Base-by-base conservation (phyloP, 1,140 invertebrate genomes). In the Trichonephila clavata region DNA sequence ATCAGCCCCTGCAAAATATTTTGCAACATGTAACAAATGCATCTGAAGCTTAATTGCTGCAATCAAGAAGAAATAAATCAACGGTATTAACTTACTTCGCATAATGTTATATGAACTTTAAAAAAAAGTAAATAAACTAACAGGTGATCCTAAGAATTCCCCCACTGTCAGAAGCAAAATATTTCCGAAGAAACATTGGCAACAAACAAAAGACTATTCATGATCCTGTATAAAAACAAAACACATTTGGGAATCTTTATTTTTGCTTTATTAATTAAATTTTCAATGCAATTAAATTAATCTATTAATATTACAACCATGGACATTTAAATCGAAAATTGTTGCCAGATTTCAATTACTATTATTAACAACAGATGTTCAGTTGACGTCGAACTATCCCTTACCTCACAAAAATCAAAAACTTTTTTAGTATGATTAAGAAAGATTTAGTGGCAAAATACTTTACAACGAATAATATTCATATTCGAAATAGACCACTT, bases 41-140 rank as follows among this genome's bases (percentile, higher is more conserved):
- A 68, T 68, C 14, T 68, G 65, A 68, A 24, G 10, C 7, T 10
- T 68, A 10, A 68, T 24, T 68, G 13, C 3, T 24, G 43, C 57
- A 60, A 50, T 50, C 2, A 5, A 50, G 7, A 50, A 50, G 7
- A 50, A 7, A 50, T 27, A 60, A 59, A 39, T 24, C n/a, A 59
- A 86, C 21, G 24, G 27, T 8, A 86, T 32, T 20, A 86, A 63
- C 84, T 86, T 86, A 86, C 84, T 86, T 86, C 57, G 84, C 84
- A 86, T 86, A 10, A 60, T 86, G 60, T 27, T 86, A 39, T 32
- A 77, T 39, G 84, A 63, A 57, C 27, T 60, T 60, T 27, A 16
- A 86, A 86, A 39, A 39, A 86, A 86, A 61, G 60, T 61, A 61
- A 86, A 86, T 86, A 86, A 86, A 86, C 84, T 86, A 86, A 86